phyloP scores from a whole-genome alignment of 1,140 invertebrate species.

The Luehdorfia chinensis region DNA sequence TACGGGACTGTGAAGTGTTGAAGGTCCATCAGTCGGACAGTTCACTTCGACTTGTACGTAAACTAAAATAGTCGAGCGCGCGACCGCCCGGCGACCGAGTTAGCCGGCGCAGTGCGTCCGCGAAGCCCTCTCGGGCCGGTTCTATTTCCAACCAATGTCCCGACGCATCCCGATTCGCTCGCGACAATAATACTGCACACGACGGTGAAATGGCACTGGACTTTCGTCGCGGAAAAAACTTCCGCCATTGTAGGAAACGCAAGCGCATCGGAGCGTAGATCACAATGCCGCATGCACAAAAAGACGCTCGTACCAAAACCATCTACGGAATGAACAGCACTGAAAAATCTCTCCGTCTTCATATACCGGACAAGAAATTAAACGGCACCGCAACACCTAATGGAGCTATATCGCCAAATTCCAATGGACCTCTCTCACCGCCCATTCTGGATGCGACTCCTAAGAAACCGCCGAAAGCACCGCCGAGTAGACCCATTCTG shows the following conservation, averaged over 20 bases:
- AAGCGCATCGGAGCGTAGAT: slow-evolving; percentile 38
- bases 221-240: slow-evolving; percentile 55
- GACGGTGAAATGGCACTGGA: slow-evolving; percentile 66
- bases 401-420: slow-evolving; percentile 42
- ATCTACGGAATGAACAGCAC: slow-evolving; percentile 28
- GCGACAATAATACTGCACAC: slow-evolving; percentile 59
- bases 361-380: slow-evolving; percentile 47
- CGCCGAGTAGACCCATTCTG: slow-evolving; percentile 50
- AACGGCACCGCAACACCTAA: slow-evolving; percentile 37
- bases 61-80: slow-evolving; percentile 65
- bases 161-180: slow-evolving; percentile 54
- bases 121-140: slow-evolving; percentile 64
- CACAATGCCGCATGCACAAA: slow-evolving; percentile 49
- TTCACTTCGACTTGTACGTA: slow-evolving; percentile 72
- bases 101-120: slow-evolving; percentile 61
- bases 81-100: slow-evolving; percentile 67
- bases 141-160: slow-evolving; percentile 68
- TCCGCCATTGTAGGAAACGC: slow-evolving; percentile 61
- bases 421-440: slow-evolving; percentile 53
- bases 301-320: slow-evolving; percentile 22
- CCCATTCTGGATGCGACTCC: slow-evolving; percentile 60
- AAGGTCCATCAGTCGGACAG: slow-evolving; percentile 59
- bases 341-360: slow-evolving; percentile 37
- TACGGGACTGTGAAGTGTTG: no score
- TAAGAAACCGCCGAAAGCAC: slow-evolving; percentile 59